Percentiles rank a stretch among this genome's conserved stretches.
Evolutionary conservation across 1,140 invertebrate species (phyloP).

Genomic region (Cyclargus thomasi): DNA sequence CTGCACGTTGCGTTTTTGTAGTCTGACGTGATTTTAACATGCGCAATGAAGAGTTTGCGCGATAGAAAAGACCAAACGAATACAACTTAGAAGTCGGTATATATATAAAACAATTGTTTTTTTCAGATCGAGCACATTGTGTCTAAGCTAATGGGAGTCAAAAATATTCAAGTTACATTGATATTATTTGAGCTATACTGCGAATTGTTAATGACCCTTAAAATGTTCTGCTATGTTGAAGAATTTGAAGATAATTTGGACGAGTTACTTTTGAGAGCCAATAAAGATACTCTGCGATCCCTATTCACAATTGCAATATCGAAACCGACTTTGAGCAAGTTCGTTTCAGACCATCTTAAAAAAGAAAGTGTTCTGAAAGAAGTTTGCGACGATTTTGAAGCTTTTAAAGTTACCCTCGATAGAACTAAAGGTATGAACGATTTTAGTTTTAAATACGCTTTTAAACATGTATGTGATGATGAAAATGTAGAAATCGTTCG

Average conservation of each 20-base stretch:
- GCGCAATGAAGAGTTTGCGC: too few relatives aligned
- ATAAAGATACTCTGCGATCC: conserved; percentile 18
- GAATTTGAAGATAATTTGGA: not conserved
- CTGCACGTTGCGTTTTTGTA: too few relatives aligned
- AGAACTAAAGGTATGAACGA: not conserved
- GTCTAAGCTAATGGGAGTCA: conserved; percentile 31
- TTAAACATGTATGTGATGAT: not conserved
- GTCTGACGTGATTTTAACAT: too few relatives aligned
- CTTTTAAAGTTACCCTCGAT: conserved; percentile 10
- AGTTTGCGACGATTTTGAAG: conserved; percentile 3
- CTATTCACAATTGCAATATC: conserved; percentile 15
- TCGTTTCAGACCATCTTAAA: conserved; percentile 27
- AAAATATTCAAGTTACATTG: conserved; percentile 38
- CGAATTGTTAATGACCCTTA: not conserved
- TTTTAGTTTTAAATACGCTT: not conserved
- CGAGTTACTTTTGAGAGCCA: not conserved
- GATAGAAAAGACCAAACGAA: too few relatives aligned
- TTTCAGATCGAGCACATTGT: conserved; percentile 48
- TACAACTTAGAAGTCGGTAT: too few relatives aligned
- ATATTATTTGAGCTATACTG: conserved; percentile 39
- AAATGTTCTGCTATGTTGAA: not conserved
- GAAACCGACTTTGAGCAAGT: conserved; percentile 29
- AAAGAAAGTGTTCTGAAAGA: conserved; percentile 20
- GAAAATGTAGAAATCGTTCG: conserved; percentile 32
- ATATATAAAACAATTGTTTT: conserved; percentile 2